phyloP scores from a whole-genome alignment of 2,888 invertebrate species.

The Ectropis crepuscularia region DNA sequence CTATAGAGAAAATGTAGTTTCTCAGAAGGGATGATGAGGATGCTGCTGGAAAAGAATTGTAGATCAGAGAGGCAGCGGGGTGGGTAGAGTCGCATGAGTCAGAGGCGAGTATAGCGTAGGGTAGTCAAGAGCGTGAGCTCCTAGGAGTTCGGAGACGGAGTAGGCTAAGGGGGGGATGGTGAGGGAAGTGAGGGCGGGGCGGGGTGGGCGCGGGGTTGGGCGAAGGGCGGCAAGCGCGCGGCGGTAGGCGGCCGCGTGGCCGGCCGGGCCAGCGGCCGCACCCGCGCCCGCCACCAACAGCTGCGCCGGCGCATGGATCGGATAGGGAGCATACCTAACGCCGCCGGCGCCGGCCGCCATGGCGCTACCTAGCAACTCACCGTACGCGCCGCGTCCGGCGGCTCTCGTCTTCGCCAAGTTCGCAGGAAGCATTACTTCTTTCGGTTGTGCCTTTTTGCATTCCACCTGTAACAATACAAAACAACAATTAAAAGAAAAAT shows the following conservation, averaged over 20 bases:
- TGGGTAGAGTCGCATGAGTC: conserved; percentile 87
- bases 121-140: conserved; percentile 89
- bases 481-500: conserved; percentile 12
- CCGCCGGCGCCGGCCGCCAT: conserved; percentile 84
- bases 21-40: conserved; percentile 77
- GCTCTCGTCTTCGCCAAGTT: conserved; percentile 98
- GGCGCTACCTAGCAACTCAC: conserved; percentile 96
- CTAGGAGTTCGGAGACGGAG: conserved; percentile 85
- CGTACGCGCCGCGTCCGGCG: conserved; percentile 97
- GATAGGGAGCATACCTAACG: conserved; percentile 87
- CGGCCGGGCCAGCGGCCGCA: conserved; percentile 60
- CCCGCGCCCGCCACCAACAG: conserved; percentile 73
- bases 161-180: conserved; percentile 75
- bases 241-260: conserved; percentile 70
- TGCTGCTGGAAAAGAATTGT: conserved; percentile 80
- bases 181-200: conserved; percentile 71
- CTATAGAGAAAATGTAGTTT: conserved; percentile 33
- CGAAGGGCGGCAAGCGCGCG: conserved; percentile 76
- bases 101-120: conserved; percentile 88
- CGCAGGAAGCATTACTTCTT: conserved; percentile 99
- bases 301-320: conserved; percentile 83
- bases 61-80: conserved; percentile 81
- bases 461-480: conserved; percentile 92
- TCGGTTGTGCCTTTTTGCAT: conserved; percentile 99
- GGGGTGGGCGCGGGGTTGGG: conserved; percentile 70